Evolutionary conservation across 2,113 vertebrate species (phyloP), one percentile per base, ranked within the genome.

Genomic region (Hystrix brachyura): DNA sequence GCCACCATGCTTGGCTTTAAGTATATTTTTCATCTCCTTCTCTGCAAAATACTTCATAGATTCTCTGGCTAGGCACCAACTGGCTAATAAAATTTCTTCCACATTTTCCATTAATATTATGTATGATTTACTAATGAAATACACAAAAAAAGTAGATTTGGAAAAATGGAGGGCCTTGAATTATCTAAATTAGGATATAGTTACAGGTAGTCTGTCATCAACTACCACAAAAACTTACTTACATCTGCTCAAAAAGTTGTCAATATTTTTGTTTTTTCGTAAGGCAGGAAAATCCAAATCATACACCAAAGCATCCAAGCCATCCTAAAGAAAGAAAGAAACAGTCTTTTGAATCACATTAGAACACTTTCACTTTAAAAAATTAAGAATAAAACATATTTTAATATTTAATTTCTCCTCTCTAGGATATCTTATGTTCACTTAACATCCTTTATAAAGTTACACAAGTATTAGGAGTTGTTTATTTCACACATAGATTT

Each of bases 171-270:
- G 59, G 17, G 2, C 59, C 7, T 71, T 94, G 55, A 95, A 97
- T 96, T 86, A 97, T 93, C 65, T 12, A 62, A 95, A 59, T 81
- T 90, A 94, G 59, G 34, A 92, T 79, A 81, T 85, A 59, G 15
- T 90, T 59, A 38, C 38, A 88, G 62, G 86, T 19, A 82, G 78
- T 74, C 72, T 95, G 51, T 38, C 74, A 59, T 38, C 90, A 87
- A 97, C 87, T 53, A 95, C 59, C 85, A 82, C 27, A 97, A 82
- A 94, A 94, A 98, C 96, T 98, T 99, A 99, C 99, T 99, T 99
- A 99, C 99, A 99, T 99, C 99, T 99, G 98, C 99, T 99, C 98
- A 99, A 99, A 98, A 99, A 99, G 99, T 99, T 99, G 99, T 99
- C 99, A 98, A 99, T 99, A 98, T 99, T 99, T 99, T 99, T 99